A percentile compares a stretch with the other conserved stretches of the same genome.
Evolutionary conservation across 1,140 invertebrate genomes (phyloP).

Genomic region (Neodiprion pinetum): DNA sequence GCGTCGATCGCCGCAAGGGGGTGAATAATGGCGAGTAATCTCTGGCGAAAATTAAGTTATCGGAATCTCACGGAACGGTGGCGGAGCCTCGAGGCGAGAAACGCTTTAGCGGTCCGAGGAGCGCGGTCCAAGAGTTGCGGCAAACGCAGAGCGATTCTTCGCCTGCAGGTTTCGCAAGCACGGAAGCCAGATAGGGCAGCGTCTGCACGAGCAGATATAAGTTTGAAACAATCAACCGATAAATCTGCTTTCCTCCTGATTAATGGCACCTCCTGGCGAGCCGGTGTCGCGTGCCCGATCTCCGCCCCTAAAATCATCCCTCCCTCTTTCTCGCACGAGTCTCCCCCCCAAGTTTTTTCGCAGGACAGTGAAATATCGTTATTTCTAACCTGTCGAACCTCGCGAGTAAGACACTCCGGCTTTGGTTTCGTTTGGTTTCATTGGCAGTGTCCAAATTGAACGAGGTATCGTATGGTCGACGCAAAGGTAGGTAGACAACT

Average conservation of each 20-base stretch:
- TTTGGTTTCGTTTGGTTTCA: no score
- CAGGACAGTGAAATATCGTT: no score
- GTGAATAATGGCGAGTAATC: conserved; percentile 11
- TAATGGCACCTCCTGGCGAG: conserved; percentile 6
- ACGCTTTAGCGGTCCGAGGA: neutral
- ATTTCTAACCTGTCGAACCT: no score
- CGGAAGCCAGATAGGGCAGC: neutral
- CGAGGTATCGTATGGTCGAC: no score
- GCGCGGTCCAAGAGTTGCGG: neutral
- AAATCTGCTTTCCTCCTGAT: conserved; percentile 11
- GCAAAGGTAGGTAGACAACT: no score
- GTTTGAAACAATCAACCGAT: conserved; percentile 18
- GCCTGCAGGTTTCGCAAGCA: neutral
- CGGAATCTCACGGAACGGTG: neutral
- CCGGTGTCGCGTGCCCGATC: neutral
- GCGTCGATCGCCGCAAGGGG: neutral
- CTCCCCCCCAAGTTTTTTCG: neutral
- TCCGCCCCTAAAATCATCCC: neutral
- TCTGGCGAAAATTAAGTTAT: conserved; percentile 11
- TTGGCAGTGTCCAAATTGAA: no score
- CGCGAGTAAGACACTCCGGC: no score
- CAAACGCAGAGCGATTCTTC: neutral
- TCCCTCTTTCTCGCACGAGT: neutral
- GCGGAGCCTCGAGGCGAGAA: neutral
- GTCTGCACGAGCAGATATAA: conserved; percentile 8